Conservation (phyloP, 2,797 vertebrate species). For the Myiotriccus ornatus region DNA sequence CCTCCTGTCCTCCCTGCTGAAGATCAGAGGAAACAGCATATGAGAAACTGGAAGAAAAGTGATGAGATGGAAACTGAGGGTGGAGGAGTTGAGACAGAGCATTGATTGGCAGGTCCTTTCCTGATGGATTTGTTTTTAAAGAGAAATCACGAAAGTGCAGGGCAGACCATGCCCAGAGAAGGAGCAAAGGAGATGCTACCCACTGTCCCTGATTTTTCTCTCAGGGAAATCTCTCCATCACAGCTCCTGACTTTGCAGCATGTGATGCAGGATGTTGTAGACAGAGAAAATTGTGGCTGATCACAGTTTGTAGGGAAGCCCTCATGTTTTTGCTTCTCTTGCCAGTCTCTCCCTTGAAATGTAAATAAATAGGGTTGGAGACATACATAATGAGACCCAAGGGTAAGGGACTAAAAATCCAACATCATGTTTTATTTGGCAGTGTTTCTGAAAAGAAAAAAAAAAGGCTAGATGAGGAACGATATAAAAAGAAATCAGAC, state of each 20-base stretch:
- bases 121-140: neutral
- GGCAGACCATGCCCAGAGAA: neutral
- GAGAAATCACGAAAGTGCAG: neutral
- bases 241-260: neutral
- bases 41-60: neutral
- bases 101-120: neutral
- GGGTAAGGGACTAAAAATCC: conserved; percentile 43
- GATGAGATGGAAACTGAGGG: neutral
- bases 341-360: conserved; percentile 61
- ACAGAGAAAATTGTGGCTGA: neutral
- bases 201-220: neutral
- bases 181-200: neutral
- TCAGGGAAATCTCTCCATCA: neutral
- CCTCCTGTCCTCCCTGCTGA: neutral
- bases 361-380: conserved; percentile 62
- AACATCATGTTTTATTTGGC: conserved; percentile 29
- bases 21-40: neutral
- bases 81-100: neutral
- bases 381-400: conserved; percentile 56
- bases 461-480: neutral
- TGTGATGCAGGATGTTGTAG: neutral
- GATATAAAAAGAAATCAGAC: conserved; percentile 18
- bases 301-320: neutral
- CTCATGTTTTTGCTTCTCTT: conserved; percentile 47
- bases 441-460: neutral